Conservation (phyloP, 2,113 vertebrate species). For the Campylomormyrus tamandua region DNA sequence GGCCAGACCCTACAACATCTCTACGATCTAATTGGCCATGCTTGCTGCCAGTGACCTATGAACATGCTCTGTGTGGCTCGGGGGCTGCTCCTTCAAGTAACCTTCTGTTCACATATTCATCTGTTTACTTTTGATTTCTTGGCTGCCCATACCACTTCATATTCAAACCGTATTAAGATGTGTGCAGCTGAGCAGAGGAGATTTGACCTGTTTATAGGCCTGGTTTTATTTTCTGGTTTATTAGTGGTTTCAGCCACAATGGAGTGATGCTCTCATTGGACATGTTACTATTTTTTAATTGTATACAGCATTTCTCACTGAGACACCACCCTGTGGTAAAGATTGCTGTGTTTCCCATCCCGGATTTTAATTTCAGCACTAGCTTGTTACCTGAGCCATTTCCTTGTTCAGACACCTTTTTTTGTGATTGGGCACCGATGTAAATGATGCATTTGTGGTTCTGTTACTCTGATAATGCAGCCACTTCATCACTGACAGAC, state of each 20-base stretch:
- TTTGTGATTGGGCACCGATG: not conserved
- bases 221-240: not conserved
- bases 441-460: not conserved
- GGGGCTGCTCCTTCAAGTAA: not conserved
- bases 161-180: not conserved
- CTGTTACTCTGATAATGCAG: not conserved
- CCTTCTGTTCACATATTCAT: not conserved
- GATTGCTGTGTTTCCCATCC: not conserved
- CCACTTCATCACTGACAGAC: constrained; percentile 4
- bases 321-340: not conserved
- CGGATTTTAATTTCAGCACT: not conserved
- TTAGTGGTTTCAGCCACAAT: not conserved
- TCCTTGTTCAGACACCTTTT: not conserved
- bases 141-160: not conserved
- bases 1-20: not conserved
- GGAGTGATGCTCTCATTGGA: not conserved
- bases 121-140: not conserved
- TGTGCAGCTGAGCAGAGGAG: not conserved
- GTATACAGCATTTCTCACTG: not conserved
- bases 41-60: not conserved
- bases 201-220: not conserved
- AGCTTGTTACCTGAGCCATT: not conserved
- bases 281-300: not conserved
- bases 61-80: not conserved
- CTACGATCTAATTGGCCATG: not conserved